Evolutionary conservation across 2,113 vertebrate species (phyloP).

Genomic region (Rhynchopsitta pachyrhyncha): DNA sequence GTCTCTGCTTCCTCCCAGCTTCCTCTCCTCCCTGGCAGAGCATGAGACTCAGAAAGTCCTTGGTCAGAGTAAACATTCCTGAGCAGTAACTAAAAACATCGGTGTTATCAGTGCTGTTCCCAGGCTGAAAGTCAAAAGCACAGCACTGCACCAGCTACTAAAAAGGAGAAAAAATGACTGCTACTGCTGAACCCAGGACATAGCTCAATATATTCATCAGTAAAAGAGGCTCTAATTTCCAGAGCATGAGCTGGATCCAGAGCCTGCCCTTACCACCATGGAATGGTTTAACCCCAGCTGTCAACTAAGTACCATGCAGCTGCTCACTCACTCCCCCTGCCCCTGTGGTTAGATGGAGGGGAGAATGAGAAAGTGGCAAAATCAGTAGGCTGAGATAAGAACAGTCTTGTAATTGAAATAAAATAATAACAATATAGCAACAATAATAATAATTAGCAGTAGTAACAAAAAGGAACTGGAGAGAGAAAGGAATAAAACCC

Average conservation of each 20-base stretch:
- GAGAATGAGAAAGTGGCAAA: neutral
- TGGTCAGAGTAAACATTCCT: too few relatives aligned
- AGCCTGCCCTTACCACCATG: neutral
- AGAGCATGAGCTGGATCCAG: neutral
- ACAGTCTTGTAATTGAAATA: neutral
- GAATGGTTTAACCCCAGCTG: neutral
- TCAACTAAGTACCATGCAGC: neutral
- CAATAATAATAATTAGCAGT: neutral
- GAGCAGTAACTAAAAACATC: too few relatives aligned
- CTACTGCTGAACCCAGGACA: too few relatives aligned
- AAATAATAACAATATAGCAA: neutral
- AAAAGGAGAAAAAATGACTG: too few relatives aligned
- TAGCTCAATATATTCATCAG: neutral
- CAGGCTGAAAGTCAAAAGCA: too few relatives aligned
- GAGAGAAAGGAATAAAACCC: neutral
- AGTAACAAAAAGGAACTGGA: neutral
- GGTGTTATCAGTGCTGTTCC: too few relatives aligned
- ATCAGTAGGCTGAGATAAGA: neutral
- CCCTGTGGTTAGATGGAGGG: too few relatives aligned
- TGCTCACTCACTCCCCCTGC: neutral
- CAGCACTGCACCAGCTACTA: too few relatives aligned
- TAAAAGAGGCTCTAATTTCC: neutral
- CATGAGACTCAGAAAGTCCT: too few relatives aligned
- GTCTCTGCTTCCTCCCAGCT: too few relatives aligned
- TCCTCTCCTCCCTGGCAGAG: too few relatives aligned